Percentiles rank a stretch among this genome's conserved stretches.
Evolutionary conservation across 2,113 vertebrate species (phyloP).

Genomic region (Ramphastos sulfuratus): DNA sequence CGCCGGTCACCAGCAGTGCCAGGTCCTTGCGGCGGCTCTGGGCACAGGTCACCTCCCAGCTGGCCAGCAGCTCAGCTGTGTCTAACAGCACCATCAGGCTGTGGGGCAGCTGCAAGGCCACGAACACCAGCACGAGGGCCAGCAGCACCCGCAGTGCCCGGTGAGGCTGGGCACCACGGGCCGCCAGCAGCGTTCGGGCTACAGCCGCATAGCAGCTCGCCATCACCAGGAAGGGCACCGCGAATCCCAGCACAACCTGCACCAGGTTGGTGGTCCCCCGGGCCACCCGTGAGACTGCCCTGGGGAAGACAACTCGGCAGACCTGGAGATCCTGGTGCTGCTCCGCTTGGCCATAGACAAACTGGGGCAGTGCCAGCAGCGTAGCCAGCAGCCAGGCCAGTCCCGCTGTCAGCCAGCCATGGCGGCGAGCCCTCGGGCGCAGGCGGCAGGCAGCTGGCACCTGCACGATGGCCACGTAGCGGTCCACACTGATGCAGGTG

Average conservation of each 20-base stretch:
- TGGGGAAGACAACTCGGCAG: slow-evolving; percentile 73
- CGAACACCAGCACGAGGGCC: slow-evolving; percentile 85
- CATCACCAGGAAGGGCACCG: slow-evolving; percentile 85
- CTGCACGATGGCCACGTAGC: slow-evolving; percentile 84
- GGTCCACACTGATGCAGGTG: slow-evolving; percentile 90
- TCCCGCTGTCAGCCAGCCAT: slow-evolving; percentile 56
- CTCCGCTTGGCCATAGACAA: slow-evolving; percentile 74
- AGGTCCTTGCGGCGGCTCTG: slow-evolving; percentile 75
- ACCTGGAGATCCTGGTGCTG: background rate
- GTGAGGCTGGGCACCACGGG: slow-evolving; percentile 75
- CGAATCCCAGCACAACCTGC: slow-evolving; percentile 82
- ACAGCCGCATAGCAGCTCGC: slow-evolving; percentile 81
- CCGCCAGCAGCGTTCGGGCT: slow-evolving; percentile 76
- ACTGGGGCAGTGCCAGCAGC: slow-evolving; percentile 84
- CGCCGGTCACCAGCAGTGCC: slow-evolving; percentile 82
- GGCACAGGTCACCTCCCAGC: slow-evolving; percentile 69
- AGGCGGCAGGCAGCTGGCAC: slow-evolving; percentile 59
- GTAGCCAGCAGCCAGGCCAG: slow-evolving; percentile 78
- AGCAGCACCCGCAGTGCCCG: slow-evolving; percentile 86
- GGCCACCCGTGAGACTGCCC: slow-evolving; percentile 16
- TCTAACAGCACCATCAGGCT: slow-evolving; percentile 82
- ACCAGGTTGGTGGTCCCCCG: slow-evolving; percentile 72
- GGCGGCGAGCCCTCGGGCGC: slow-evolving; percentile 44
- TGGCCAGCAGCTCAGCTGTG: slow-evolving; percentile 63
- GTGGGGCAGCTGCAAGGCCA: slow-evolving; percentile 89